Conservation (phyloP, 2,113 vertebrate genomes). For the Empidonax alnorum region DNA sequence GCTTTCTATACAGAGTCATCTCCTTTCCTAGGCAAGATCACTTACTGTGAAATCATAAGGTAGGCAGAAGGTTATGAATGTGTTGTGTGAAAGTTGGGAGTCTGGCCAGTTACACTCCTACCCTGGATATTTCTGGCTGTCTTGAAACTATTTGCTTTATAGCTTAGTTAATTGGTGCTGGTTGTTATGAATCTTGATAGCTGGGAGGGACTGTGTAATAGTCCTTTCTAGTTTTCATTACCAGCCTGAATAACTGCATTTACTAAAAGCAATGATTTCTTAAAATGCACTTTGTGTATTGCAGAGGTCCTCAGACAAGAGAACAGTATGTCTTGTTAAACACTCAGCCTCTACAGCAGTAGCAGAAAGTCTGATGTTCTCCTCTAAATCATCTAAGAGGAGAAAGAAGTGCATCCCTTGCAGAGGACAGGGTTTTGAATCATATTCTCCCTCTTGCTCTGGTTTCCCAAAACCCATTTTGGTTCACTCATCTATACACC, state of each 20-base stretch:
- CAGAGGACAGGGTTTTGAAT: not conserved
- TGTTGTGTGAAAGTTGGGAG: not conserved
- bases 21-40: not conserved
- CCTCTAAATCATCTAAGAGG: not conserved
- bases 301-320: not conserved
- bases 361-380: not conserved
- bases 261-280: conserved; percentile 1
- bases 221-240: conserved; percentile 1
- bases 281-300: not conserved
- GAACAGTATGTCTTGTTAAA: not conserved
- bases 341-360: not conserved
- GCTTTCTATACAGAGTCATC: not conserved
- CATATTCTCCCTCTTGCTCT: not conserved
- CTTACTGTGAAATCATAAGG: not conserved
- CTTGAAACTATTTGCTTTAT: not conserved
- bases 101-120: not conserved
- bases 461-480: not conserved
- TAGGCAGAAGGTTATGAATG: not conserved
- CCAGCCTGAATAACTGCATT: not conserved
- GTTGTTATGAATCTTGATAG: not conserved
- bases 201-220: not conserved
- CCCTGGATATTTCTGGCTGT: not conserved
- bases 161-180: not conserved
- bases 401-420: not conserved
- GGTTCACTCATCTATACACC: not conserved